Evolutionary conservation across 1,140 invertebrate species (phyloP).

Genomic region (Drosophila tani): DNA sequence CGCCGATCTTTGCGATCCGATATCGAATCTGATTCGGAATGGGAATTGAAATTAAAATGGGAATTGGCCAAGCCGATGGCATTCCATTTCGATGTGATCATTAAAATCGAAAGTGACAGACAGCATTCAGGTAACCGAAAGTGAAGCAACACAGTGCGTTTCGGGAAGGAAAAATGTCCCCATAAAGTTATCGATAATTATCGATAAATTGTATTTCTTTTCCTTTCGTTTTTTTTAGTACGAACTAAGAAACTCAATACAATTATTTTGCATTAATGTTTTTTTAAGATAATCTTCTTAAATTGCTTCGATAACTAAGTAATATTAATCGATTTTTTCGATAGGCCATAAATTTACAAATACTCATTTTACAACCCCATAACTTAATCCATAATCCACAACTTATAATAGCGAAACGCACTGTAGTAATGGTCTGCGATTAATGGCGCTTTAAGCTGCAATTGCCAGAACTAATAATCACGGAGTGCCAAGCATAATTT

Average conservation of each 20-base stretch:
- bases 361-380: neutral
- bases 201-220: too few relatives aligned
- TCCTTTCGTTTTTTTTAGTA: too few relatives aligned
- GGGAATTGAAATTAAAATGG: constrained; percentile 21
- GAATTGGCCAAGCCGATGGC: constrained; percentile 28
- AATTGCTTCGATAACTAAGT: neutral
- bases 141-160: constrained; percentile 8
- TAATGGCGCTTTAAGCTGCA: constrained; percentile 37
- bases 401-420: constrained; percentile 9
- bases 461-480: constrained; percentile 46
- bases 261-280: too few relatives aligned
- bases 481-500: constrained; percentile 39
- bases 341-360: neutral
- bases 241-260: too few relatives aligned
- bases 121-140: constrained; percentile 11
- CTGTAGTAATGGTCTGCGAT: constrained; percentile 10
- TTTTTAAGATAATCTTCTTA: neutral
- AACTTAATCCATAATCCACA: neutral
- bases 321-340: neutral
- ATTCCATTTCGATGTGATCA: constrained; percentile 48
- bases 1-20: constrained; percentile 20
- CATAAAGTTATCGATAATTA: too few relatives aligned
- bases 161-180: neutral
- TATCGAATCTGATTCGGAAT: constrained; percentile 11
- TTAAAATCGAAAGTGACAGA: constrained; percentile 46